These are phyloP conservation scores for Helostoma temminkii DNA, from an alignment of 2,797 vertebrate species.

Conservation along the genomic window DNA sequence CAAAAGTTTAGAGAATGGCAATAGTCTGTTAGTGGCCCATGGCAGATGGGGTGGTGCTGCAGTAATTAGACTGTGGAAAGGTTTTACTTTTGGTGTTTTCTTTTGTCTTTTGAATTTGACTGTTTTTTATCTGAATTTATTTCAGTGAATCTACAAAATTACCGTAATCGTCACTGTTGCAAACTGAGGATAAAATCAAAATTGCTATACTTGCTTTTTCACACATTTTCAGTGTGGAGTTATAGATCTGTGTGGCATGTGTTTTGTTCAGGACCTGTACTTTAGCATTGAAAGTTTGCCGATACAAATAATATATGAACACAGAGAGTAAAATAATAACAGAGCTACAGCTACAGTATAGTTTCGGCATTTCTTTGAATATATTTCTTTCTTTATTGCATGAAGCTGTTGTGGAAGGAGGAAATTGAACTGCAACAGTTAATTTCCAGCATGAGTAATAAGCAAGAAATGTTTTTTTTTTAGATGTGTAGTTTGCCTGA, in stretches of 20 bases:
- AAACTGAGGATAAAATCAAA: no score
- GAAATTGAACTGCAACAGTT: neutral
- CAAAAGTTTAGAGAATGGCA: constrained; percentile 15
- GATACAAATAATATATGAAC: neutral
- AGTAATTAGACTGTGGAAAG: constrained; percentile 43
- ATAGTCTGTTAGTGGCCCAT: constrained; percentile 17
- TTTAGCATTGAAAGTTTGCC: neutral
- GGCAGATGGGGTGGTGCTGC: constrained; percentile 29
- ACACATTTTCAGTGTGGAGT: no score
- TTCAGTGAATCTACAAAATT: neutral
- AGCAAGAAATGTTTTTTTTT: neutral
- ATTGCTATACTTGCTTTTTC: no score
- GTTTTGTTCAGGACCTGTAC: neutral
- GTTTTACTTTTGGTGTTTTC: no score
- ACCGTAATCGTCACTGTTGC: neutral
- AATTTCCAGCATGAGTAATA: neutral
- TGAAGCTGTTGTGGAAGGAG: neutral
- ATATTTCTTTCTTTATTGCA: no score
- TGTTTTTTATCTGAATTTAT: neutral
- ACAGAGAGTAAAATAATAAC: no score
- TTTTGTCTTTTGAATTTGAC: neutral
- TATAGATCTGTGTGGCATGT: neutral
- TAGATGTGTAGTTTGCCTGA: neutral
- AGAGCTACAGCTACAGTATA: no score
- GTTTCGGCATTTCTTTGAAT: no score